Evolutionary conservation across 2,888 invertebrate genomes (phyloP).

Genomic region (Tolmerus cingulatus): DNA sequence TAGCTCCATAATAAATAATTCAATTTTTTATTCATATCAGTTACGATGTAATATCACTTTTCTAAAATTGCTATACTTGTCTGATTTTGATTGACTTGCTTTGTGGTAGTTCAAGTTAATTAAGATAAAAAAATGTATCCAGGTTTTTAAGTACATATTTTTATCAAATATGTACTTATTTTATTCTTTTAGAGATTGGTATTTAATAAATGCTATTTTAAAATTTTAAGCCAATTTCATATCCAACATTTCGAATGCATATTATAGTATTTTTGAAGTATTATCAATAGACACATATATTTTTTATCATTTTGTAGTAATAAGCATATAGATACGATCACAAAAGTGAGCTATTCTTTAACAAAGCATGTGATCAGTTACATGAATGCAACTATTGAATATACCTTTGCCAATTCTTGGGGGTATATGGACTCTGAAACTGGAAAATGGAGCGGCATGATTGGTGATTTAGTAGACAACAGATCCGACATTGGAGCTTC

Average conservation of each 20-base stretch:
- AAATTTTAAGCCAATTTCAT: too few relatives aligned
- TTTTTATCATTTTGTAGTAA: constrained; percentile 54
- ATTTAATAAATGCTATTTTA: too few relatives aligned
- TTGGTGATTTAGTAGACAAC: constrained; percentile 68
- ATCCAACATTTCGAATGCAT: too few relatives aligned
- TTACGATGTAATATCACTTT: background rate
- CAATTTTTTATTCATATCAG: background rate
- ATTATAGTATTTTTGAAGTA: too few relatives aligned
- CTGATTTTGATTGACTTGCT: too few relatives aligned
- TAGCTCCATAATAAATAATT: background rate
- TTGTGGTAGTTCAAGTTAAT: too few relatives aligned
- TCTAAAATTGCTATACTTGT: background rate
- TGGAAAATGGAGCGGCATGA: constrained; percentile 72
- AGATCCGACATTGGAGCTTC: constrained; percentile 73
- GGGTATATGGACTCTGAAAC: constrained; percentile 68
- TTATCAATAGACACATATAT: too few relatives aligned
- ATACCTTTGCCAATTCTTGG: constrained; percentile 68
- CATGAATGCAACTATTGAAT: constrained; percentile 67
- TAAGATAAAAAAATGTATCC: too few relatives aligned
- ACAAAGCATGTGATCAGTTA: constrained; percentile 68
- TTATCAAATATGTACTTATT: too few relatives aligned
- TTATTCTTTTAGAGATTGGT: too few relatives aligned
- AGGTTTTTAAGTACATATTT: too few relatives aligned
- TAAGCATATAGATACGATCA: constrained; percentile 68
- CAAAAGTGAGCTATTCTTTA: constrained; percentile 71